Conservation (phyloP, 2,888 invertebrate genomes). For the Drosophila setosimentum region DNA sequence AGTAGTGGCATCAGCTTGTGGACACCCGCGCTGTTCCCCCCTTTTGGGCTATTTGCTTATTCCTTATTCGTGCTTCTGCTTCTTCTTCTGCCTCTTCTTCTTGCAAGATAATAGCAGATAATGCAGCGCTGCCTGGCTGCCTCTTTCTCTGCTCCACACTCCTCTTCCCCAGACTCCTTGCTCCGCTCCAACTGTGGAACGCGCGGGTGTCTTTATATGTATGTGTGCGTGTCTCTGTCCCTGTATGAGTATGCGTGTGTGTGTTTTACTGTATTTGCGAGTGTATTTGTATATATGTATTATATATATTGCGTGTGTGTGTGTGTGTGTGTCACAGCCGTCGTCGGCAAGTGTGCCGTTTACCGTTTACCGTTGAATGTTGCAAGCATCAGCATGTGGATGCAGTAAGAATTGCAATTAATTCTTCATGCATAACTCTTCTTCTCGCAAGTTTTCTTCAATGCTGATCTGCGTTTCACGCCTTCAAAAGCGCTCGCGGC, state of each 20-base stretch:
- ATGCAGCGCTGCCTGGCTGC: conserved; percentile 36
- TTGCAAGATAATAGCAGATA: conserved; percentile 26
- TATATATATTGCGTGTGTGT: conserved; percentile 24
- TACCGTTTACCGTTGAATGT: conserved; percentile 47
- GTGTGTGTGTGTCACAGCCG: conserved; percentile 43
- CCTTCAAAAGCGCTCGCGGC: conserved; percentile 66
- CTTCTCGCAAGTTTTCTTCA: conserved; percentile 32
- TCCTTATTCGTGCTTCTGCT: conserved; percentile 3
- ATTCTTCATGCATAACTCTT: conserved; percentile 47
- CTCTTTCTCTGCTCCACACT: conserved; percentile 12
- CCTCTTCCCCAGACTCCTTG: conserved; percentile 41
- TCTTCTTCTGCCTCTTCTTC: conserved; percentile 5
- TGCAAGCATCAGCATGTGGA: conserved; percentile 55
- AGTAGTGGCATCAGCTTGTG: conserved; percentile 52
- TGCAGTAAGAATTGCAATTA: conserved; percentile 55
- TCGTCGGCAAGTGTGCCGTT: conserved; percentile 60
- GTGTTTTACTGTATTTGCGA: conserved; percentile 41
- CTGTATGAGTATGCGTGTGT: conserved; percentile 32
- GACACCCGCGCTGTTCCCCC: conserved; percentile 19
- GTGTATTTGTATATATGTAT: conserved; percentile 23
- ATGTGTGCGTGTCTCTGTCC: conserved; percentile 23
- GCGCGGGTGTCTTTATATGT: conserved; percentile 41
- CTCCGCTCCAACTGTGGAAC: conserved; percentile 33
- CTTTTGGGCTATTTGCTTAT: background rate
- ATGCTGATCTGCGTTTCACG: conserved; percentile 54